A percentile compares a stretch with the other conserved stretches of the same genome.
Evolutionary conservation across 2,113 vertebrate species (phyloP).

Genomic region (Triplophysa dalaica): DNA sequence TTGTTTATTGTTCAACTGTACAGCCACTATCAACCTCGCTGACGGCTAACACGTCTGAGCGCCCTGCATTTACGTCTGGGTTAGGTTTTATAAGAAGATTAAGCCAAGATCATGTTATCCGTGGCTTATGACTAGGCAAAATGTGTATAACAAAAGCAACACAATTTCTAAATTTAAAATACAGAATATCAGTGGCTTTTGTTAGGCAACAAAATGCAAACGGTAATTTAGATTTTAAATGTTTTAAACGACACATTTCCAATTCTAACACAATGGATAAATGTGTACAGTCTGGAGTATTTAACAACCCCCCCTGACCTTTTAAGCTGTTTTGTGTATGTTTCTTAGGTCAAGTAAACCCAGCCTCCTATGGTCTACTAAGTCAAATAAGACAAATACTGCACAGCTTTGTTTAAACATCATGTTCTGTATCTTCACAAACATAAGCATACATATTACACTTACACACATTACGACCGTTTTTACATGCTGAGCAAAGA

Average conservation of each 20-base stretch:
- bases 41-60: slow-evolving; percentile 22
- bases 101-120: slow-evolving; percentile 25
- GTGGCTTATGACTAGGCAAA: slow-evolving; percentile 11
- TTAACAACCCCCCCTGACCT: neutral
- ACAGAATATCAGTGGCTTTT: neutral
- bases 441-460: no score
- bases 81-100: slow-evolving; percentile 54
- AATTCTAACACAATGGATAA: neutral
- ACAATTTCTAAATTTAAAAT: no score
- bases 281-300: neutral
- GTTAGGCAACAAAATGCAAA: neutral
- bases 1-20: neutral
- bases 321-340: neutral
- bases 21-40: slow-evolving; percentile 7
- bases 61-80: slow-evolving; percentile 13
- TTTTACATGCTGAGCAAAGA: no score
- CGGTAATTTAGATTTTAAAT: neutral
- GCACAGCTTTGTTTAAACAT: no score
- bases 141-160: slow-evolving; percentile 3
- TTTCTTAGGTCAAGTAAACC: neutral
- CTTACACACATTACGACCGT: no score
- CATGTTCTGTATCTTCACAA: no score
- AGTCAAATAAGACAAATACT: no score
- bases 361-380: no score
- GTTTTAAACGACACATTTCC: neutral